Conservation (phyloP, 1,140 invertebrate species). For the Cotesia typhae region DNA sequence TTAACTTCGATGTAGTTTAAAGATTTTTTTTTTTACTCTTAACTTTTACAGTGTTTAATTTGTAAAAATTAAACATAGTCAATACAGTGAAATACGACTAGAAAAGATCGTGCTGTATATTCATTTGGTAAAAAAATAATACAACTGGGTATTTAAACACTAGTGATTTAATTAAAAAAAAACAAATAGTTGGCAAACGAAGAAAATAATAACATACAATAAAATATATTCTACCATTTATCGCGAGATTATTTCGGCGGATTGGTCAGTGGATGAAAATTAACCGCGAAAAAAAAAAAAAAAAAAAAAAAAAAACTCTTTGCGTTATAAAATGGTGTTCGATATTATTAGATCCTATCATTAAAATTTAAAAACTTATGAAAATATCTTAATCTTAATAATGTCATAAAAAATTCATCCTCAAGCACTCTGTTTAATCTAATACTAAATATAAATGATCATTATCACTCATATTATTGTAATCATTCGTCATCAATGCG, state of each 20-base stretch:
- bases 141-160: not conserved
- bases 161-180: not conserved
- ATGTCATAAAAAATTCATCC: constrained; percentile 25
- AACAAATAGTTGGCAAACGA: not conserved
- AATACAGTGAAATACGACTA: constrained; percentile 25
- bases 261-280: not conserved
- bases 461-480: constrained; percentile 30
- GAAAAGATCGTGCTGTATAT: constrained; percentile 11
- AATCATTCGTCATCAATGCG: not conserved
- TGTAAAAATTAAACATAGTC: constrained; percentile 8
- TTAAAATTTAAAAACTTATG: constrained; percentile 24
- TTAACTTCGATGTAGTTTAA: constrained; percentile 22
- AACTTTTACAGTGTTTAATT: not conserved
- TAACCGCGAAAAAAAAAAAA: not conserved
- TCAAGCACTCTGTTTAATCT: not conserved
- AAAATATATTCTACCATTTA: not conserved
- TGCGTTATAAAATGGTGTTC: not conserved
- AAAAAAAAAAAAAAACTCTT: not conserved
- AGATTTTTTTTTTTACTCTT: constrained; percentile 19
- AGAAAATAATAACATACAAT: not conserved
- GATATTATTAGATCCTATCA: not conserved
- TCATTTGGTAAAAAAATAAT: constrained; percentile 18
- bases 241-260: constrained; percentile 1
- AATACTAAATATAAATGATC: constrained; percentile 47
- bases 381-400: constrained; percentile 26